Base-by-base conservation (phyloP, 2,113 vertebrate species). In the Xiphias gladius region DNA sequence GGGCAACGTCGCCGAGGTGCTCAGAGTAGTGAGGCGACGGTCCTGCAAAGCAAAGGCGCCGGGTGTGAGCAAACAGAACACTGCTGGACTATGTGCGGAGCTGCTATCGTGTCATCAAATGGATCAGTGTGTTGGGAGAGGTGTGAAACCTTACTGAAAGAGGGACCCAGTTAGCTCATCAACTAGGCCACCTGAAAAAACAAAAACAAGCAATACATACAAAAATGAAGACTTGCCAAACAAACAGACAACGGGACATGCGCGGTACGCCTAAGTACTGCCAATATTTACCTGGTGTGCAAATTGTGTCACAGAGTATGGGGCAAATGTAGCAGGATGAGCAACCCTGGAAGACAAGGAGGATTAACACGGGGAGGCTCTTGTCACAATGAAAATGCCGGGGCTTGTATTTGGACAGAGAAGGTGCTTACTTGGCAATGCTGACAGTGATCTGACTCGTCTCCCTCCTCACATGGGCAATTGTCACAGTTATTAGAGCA, bases 291-390 rank as follows among this genome's bases (percentile, higher is more conserved):
- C 97, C 97, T 64, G 97, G 96, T 4, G 94, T 83, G 90, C 97
- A 98, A 77, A 97, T 82, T 0, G 96, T 96, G 63, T 97, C 96
- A 62, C 97, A 97, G 82, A 97, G 82, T 54, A 97, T 86, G 3
- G 96, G 96, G 83, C 97, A 98, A 55, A 97, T 77, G 74, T 94
- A 96, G 85, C 97, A 98, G 58, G 95, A 96, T 26, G 95, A 92
- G 52, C 97, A 97, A 68, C 93, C 89, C 97, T 97, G 87, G 11
- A 65, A 86, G 46, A 68, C 7, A 4, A 39, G 68, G 37, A 26
- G 20, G 7, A 19, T 66, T 43, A 2, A 28, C 30, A 9, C 20
- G 3, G 59, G 24, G 32, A 17, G n/a, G 13, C 0, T 32, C 26
- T 2, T 6, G 12, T 24, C 6, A 28, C 12, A 1, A 68, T n/a